Base-by-base conservation (phyloP, 2,888 invertebrate genomes). In the Pseudoips prasinana region DNA sequence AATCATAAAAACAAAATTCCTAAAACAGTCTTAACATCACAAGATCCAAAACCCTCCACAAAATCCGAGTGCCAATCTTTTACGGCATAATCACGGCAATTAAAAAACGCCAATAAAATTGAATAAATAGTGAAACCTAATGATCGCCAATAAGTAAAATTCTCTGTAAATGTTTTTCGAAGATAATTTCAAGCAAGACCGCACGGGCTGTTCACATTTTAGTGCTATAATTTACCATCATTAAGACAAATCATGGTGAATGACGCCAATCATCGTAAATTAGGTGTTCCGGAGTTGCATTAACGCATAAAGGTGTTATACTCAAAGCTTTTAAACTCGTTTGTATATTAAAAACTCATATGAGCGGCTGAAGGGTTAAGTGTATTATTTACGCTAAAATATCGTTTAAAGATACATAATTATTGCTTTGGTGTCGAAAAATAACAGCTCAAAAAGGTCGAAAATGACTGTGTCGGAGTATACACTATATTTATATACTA, bases 281-380 rank as follows among this genome's bases (percentile, higher is more conserved):
- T 75, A 81, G 71, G 69, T 75, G 77, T 82, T 80, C 71, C 72
- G 62, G 65, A 52, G 56, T 55, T 60, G 47, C 61, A 67, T 76
- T 73, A 76, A 61, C 64, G 64, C 71, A 80, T 81, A 83, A 83
- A 85, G 77, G 86, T 87, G 85, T 84, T 81, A 84, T 66, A 71
- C 67, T 60, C 49, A 33, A 55, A 55, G 53, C 32, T 52, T 51
- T 63, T 56, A 59, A 68, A 64, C 61, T 54, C 54, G 56, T 64
- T 64, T 42, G 46, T 49, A 48, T 68, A 75, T 78, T 78, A 78
- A 73, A 75, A 70, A 42, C 64, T 73, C 69, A 69, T 57, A 51
- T 71, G 55, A 65, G 46, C 39, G 47, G 42, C 22, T 27, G 37
- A 50, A 33, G 57, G 49, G 46, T 52, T 51, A 57, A 61, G 51